These are phyloP conservation scores for Pangasius macronema DNA, from an alignment of 2,797 vertebrate species.

Conservation along the genomic window DNA sequence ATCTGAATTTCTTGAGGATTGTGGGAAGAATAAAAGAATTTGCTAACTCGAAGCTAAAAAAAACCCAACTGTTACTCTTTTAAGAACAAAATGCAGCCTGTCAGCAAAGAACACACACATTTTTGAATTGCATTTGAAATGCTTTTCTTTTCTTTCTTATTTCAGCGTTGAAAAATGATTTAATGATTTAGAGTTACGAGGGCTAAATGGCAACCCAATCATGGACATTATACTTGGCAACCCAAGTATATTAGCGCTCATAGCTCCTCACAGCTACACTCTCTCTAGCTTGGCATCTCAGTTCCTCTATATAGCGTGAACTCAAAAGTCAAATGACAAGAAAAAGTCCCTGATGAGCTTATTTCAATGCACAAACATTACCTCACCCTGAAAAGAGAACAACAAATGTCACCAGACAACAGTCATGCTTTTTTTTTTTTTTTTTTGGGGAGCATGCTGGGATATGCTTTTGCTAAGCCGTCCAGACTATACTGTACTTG, in stretches of 20 bases:
- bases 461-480: slow-evolving; percentile 44
- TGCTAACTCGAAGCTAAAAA: not conserved
- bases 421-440: not conserved
- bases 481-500: slow-evolving; percentile 68
- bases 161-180: not conserved
- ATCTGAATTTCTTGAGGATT: not conserved
- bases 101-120: not conserved
- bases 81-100: too few relatives aligned
- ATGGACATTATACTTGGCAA: not conserved
- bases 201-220: not conserved
- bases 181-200: not conserved
- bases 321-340: slow-evolving; percentile 22
- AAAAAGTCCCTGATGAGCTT: slow-evolving; percentile 6
- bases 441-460: not conserved
- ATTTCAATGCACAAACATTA: slow-evolving; percentile 1
- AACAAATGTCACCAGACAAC: slow-evolving; percentile 19
- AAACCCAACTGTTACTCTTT: too few relatives aligned
- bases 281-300: not conserved
- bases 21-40: not conserved
- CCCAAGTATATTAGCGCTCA: too few relatives aligned
- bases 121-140: not conserved
- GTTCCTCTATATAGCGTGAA: not conserved
- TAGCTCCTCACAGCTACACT: too few relatives aligned
- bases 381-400: slow-evolving; percentile 30
- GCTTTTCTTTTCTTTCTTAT: not conserved